phyloP scores from a whole-genome alignment of 2,888 invertebrate species.

The Nasonovia ribisnigri region DNA sequence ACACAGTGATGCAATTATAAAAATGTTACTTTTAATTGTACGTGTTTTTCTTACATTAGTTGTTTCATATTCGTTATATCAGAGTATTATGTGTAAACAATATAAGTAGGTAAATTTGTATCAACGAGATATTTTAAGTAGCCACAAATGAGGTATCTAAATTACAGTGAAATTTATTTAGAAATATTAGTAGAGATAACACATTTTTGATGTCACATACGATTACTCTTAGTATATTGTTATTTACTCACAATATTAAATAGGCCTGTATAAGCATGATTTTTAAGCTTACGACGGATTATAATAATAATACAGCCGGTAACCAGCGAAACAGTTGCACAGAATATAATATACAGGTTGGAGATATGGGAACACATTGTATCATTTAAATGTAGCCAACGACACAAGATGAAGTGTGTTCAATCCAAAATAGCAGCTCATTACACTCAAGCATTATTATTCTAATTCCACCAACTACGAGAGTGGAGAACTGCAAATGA shows the following conservation, averaged over 20 bases:
- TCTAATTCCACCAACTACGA: background rate
- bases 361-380: background rate
- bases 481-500: background rate
- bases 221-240: background rate
- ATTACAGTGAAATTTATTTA: background rate
- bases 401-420: background rate
- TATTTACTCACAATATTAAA: background rate
- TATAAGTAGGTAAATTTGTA: background rate
- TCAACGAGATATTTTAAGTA: background rate
- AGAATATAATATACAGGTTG: background rate
- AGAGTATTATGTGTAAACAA: background rate
- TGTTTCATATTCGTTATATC: background rate
- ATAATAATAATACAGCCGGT: background rate
- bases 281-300: background rate
- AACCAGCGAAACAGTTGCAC: background rate
- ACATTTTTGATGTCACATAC: background rate
- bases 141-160: background rate
- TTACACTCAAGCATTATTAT: constrained; percentile 1
- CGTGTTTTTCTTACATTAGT: background rate
- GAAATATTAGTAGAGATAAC: background rate
- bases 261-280: background rate
- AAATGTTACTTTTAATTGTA: background rate
- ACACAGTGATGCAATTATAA: background rate
- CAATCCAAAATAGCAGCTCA: background rate
- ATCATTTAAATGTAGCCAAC: background rate